Percentiles rank a stretch among this genome's conserved stretches.
Conservation (phyloP, 2,113 vertebrate species). For the Neotoma lepida region DNA sequence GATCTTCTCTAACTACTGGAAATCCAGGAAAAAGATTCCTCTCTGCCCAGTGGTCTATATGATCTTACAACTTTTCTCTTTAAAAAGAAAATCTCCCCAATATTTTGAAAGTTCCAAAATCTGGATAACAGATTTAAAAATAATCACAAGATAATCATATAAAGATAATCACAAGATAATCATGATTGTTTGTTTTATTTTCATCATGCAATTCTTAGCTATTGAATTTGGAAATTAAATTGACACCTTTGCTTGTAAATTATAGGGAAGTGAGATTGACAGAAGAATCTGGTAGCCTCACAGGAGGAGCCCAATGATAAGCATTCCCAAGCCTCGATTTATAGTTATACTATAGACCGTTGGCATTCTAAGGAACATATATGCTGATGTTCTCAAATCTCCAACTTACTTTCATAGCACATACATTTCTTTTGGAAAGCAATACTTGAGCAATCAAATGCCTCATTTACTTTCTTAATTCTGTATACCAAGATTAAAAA, state of each 20-base stretch:
- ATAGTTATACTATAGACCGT: not conserved
- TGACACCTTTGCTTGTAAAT: not conserved
- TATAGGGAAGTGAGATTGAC: not conserved
- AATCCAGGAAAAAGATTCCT: not conserved
- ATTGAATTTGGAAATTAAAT: constrained; percentile 12
- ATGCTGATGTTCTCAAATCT: not conserved
- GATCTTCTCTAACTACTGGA: not conserved
- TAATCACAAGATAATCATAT: too few relatives aligned
- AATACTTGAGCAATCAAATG: not conserved
- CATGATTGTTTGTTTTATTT: not conserved
- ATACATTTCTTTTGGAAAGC: not conserved
- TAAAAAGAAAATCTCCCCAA: not conserved
- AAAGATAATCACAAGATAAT: too few relatives aligned
- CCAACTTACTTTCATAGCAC: not conserved
- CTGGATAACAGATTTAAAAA: not conserved
- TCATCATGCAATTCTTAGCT: not conserved
- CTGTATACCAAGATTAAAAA: not conserved
- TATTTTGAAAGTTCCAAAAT: not conserved
- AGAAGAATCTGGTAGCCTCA: not conserved
- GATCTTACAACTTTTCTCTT: not conserved
- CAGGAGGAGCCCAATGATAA: not conserved
- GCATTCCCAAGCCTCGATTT: not conserved
- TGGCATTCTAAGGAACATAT: not conserved
- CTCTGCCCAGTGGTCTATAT: not conserved
- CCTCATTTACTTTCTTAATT: constrained; percentile 34